phyloP scores from a whole-genome alignment of 2,888 invertebrate genomes.

The Eutolmus rufibarbis region DNA sequence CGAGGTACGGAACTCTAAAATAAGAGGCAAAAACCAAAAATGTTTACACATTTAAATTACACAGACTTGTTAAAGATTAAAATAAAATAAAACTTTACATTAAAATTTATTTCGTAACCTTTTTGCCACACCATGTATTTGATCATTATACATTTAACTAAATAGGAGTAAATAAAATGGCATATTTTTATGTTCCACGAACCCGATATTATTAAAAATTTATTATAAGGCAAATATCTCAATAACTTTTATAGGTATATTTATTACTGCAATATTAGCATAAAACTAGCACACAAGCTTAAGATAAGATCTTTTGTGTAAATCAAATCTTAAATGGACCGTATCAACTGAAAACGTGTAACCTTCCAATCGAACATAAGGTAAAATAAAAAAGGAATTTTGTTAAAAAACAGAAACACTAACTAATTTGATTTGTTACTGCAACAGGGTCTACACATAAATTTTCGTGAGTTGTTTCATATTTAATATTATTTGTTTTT shows the following conservation, averaged over 20 bases:
- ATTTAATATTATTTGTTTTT: not conserved
- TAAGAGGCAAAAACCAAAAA: too few relatives aligned
- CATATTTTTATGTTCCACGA: not conserved
- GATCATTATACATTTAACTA: not conserved
- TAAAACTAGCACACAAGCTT: not conserved
- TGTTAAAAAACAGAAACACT: not conserved
- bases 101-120: not conserved
- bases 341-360: not conserved
- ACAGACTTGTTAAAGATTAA: not conserved
- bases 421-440: conserved; percentile 25
- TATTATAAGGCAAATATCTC: too few relatives aligned
- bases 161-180: not conserved
- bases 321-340: not conserved
- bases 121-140: not conserved
- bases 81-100: not conserved
- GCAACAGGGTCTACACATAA: conserved; percentile 28
- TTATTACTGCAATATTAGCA: not conserved
- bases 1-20: too few relatives aligned
- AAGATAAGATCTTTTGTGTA: not conserved
- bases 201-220: not conserved
- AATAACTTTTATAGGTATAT: too few relatives aligned
- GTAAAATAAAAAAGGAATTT: not conserved
- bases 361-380: not conserved
- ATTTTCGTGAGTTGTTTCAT: not conserved
- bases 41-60: too few relatives aligned